Base-by-base conservation (phyloP, 1,140 invertebrate genomes). In the Thaumetopoea pityocampa region DNA sequence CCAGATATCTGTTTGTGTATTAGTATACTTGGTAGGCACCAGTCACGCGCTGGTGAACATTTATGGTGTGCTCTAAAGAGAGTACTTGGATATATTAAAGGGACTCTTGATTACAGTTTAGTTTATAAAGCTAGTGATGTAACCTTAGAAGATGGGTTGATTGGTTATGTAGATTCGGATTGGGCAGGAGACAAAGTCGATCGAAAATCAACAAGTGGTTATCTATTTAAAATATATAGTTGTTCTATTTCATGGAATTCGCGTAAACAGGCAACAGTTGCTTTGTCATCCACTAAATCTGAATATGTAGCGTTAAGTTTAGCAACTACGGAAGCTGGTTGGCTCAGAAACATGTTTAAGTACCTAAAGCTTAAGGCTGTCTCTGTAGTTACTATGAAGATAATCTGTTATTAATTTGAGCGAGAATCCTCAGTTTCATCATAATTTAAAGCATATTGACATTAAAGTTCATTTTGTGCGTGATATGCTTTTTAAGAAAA, bases 111-210 rank as follows among this genome's bases (percentile, higher is more conserved):
- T 24, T 8, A 23, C 4, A 53, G 47, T n/a, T 41, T 57, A 8
- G 16, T 35, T 4, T 49, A 29, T 15, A 45, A 36, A n/a, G 12
- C 4, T 4, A 6, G 11, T 50, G 24, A 33, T 20, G 18, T 30
- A 5, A n/a, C 2, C 5, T 4, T 26, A 16, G 8, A 6, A n/a
- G 4, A 14, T 53, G 11, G 5, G 19, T 3, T 48, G 28, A 2
- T 56, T 30, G 9, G 5, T n/a, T 62, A 82, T 58, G 61, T 71
- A 17, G 66, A 73, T 46, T 76, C 62, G 71, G 72, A 40, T n/a
- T 49, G 55, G 3, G 55, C 68, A 49, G 10, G 5, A 2, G 62
- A 70, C 20, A 41, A n/a, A n/a, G n/a, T n/a, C n/a, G n/a, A n/a
- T n/a, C n/a, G 73, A 29, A 70, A 63, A 32, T 74, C 62, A 0